A percentile compares a stretch with the other conserved stretches of the same genome.
Evolutionary conservation across 2,113 vertebrate genomes (phyloP).

Genomic region (Perccottus glenii): DNA sequence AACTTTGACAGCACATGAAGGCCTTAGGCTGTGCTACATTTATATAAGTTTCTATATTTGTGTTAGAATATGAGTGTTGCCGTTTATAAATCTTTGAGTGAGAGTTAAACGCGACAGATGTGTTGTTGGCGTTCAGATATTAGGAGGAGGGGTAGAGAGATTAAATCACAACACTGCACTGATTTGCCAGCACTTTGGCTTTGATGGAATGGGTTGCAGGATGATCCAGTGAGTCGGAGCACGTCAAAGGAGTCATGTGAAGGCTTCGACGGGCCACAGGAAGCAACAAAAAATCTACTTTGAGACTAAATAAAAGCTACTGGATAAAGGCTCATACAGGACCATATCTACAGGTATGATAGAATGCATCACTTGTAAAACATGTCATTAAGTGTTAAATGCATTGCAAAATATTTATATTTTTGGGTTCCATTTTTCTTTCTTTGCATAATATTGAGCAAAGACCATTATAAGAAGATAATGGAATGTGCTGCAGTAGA

Average conservation of each 20-base stretch:
- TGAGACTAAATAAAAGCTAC: constrained; percentile 1
- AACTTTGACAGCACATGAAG: background rate
- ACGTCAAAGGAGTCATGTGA: constrained; percentile 35
- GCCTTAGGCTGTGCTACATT: background rate
- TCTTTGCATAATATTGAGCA: background rate
- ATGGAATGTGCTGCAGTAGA: no score
- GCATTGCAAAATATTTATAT: background rate
- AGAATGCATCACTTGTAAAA: constrained; percentile 1
- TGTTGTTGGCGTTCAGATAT: constrained; percentile 60
- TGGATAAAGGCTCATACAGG: constrained; percentile 10
- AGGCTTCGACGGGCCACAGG: constrained; percentile 12
- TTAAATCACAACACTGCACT: constrained; percentile 71
- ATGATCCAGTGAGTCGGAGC: constrained; percentile 36
- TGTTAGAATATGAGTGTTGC: background rate
- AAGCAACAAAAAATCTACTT: constrained; percentile 15
- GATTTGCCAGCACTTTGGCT: constrained; percentile 76
- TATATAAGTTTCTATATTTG: background rate
- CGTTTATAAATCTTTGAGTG: constrained; percentile 14
- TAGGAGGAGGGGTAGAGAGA: constrained; percentile 61
- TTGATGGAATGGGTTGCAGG: constrained; percentile 49
- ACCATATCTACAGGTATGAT: constrained; percentile 56
- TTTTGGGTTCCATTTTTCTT: background rate
- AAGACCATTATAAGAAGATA: background rate
- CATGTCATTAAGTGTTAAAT: background rate
- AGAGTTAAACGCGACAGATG: constrained; percentile 69